These are phyloP conservation scores for Diarsia brunnea DNA, from an alignment of 2,888 invertebrate species.

Conservation along the genomic window DNA sequence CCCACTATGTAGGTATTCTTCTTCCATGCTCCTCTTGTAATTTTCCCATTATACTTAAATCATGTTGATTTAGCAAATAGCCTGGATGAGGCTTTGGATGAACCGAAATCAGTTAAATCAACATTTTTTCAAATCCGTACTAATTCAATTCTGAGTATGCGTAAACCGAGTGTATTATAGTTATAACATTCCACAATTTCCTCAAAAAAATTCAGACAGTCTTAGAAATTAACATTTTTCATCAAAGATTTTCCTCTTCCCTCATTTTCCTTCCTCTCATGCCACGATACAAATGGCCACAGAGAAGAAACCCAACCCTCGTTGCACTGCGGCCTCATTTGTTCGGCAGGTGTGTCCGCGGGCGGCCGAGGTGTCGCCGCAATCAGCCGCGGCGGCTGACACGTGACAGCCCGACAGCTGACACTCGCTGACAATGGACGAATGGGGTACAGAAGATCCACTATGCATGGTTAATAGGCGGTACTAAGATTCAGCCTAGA, in stretches of 20 bases:
- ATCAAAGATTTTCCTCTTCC: neutral
- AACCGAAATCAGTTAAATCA: neutral
- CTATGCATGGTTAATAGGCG: neutral
- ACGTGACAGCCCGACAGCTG: conserved; percentile 81
- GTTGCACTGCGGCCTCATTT: conserved; percentile 46
- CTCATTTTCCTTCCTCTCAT: too few species aligned
- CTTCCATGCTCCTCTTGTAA: too few species aligned
- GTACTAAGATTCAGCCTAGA: neutral
- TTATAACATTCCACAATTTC: neutral
- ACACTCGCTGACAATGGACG: conserved; percentile 69
- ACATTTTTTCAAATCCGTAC: neutral
- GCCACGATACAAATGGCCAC: conserved; percentile 27
- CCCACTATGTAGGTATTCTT: too few species aligned
- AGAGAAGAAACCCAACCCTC: conserved; percentile 39
- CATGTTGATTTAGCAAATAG: neutral
- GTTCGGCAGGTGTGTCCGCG: conserved; percentile 71
- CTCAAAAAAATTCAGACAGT: neutral
- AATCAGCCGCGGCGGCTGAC: conserved; percentile 87
- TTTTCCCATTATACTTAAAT: neutral
- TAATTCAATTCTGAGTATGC: neutral
- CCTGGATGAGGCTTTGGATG: too few species aligned
- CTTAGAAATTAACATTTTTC: neutral
- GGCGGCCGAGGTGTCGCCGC: conserved; percentile 79
- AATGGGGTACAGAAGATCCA: conserved; percentile 24
- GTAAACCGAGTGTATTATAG: neutral